These are phyloP conservation scores for Esperia sulphurella DNA, from an alignment of 2,888 invertebrate genomes.

Conservation along the genomic window DNA sequence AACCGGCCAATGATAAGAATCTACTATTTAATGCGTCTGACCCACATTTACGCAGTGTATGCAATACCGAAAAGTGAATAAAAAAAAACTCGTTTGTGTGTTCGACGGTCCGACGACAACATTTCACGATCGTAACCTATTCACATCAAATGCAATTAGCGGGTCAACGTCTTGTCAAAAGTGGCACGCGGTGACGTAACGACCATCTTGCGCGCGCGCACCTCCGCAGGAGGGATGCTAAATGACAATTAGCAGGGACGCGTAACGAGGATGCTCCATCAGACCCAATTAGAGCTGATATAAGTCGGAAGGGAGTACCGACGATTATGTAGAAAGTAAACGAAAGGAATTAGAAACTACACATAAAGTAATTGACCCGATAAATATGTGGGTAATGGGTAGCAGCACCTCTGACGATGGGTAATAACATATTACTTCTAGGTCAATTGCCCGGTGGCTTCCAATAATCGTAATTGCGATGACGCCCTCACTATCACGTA, in stretches of 20 bases:
- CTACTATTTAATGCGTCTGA: slow-evolving; percentile 46
- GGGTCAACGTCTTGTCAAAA: slow-evolving; percentile 59
- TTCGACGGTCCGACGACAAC: slow-evolving; percentile 46
- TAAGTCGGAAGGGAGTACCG: slow-evolving; percentile 13
- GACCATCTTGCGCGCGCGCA: slow-evolving; percentile 25
- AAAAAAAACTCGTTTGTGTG: slow-evolving; percentile 33
- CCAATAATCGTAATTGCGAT: slow-evolving; percentile 56
- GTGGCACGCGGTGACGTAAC: slow-evolving; percentile 61
- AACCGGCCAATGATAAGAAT: slow-evolving; percentile 35
- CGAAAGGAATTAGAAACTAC: slow-evolving; percentile 50
- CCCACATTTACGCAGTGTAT: slow-evolving; percentile 41
- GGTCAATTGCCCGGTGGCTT: slow-evolving; percentile 60
- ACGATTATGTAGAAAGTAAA: slow-evolving; percentile 52
- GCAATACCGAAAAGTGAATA: slow-evolving; percentile 34
- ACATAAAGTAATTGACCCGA: slow-evolving; percentile 49
- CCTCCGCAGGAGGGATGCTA: slow-evolving; percentile 31
- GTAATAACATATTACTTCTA: slow-evolving; percentile 58
- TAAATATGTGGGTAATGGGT: slow-evolving; percentile 35
- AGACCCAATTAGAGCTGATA: slow-evolving; percentile 17
- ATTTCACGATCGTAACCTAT: slow-evolving; percentile 58
- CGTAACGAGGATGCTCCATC: slow-evolving; percentile 22
- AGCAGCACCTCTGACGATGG: slow-evolving; percentile 39
- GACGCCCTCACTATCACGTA: slow-evolving; percentile 19
- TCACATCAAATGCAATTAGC: slow-evolving; percentile 60
- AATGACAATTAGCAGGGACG: slow-evolving; percentile 47